Base-by-base conservation (phyloP, 2,797 vertebrate species). In the Spheniscus humboldti region DNA sequence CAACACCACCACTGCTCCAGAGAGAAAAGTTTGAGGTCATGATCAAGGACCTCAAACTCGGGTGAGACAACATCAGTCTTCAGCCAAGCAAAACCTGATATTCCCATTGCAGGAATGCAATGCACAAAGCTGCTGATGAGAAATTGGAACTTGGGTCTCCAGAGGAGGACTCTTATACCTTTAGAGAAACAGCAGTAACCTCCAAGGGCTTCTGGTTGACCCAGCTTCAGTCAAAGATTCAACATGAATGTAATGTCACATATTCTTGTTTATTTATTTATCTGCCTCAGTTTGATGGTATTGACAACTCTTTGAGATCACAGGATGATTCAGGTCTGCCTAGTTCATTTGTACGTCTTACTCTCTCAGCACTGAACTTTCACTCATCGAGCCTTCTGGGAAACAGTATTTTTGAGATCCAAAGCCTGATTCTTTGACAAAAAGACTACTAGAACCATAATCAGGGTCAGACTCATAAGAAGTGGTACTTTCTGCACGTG, bases 301-400 rank as follows among this genome's bases (percentile, higher is more conserved):
- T 25, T 45, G n/a, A n/a, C 30, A 63, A 5, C 18, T 62, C 41
- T 48, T 18, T 6, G 6, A 64, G 20, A 27, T 53, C 6, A 52
- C 35, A 69, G 24, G 24, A 31, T 27, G 17, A 71, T 53, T 59
- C n/a, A 53, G 9, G 25, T 67, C 37, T 63, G 23, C 18, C 30
- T 47, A 27, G 10, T 41, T 82, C 18, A 24, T 77, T 39, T 39
- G 18, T 73, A 13, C 2, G 2, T 68, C 35, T 31, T 56, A 2
- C 66, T 66, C 31, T n/a, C 20, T 77, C 24, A 9, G 14, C 39
- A 27, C 30, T 63, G 43, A 41, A 31, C 19, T 79, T 88, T n/a
- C 23, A 68, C 43, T 35, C 31, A 31, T 7, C 0, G 0, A 53
- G 13, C 7, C 13, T 48, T 52, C 63, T 64, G 35, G 9, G 25